These are phyloP conservation scores for Nasalis larvatus DNA, from an alignment of 2,113 vertebrate genomes.

Conservation along the genomic window DNA sequence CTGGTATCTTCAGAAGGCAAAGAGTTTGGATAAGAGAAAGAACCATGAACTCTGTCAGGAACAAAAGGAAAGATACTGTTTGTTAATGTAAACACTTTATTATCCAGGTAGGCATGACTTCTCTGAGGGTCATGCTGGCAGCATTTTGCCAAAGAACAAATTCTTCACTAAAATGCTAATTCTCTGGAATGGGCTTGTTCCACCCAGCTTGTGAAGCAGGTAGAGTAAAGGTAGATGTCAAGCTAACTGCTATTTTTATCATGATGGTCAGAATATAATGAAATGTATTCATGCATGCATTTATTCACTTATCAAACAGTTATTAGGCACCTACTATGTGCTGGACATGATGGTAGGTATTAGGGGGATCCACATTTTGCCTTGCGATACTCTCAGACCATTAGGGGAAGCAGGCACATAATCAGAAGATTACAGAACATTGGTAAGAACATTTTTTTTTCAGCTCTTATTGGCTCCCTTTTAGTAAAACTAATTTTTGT, in stretches of 20 bases:
- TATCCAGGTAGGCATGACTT: neutral
- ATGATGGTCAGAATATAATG: neutral
- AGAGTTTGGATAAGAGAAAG: neutral
- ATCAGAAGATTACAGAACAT: neutral
- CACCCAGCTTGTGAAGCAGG: neutral
- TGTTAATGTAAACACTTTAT: neutral
- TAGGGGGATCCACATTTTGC: neutral
- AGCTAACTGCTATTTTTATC: neutral
- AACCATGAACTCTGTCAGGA: neutral
- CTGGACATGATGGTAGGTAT: neutral
- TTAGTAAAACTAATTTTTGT: neutral
- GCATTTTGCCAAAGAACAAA: neutral
- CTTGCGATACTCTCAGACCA: neutral
- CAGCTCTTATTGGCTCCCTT: neutral
- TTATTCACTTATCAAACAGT: neutral
- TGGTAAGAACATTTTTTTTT: neutral
- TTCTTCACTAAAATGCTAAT: constrained; percentile 19
- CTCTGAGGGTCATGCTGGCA: neutral
- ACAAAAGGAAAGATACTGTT: neutral
- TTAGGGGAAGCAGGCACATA: neutral
- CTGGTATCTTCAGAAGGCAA: neutral
- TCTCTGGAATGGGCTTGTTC: neutral
- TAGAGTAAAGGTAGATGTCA: neutral
- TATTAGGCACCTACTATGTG: neutral
- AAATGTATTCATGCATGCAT: neutral